Evolutionary conservation across 1,140 invertebrate species (phyloP).

Genomic region (Pissodes strobi): DNA sequence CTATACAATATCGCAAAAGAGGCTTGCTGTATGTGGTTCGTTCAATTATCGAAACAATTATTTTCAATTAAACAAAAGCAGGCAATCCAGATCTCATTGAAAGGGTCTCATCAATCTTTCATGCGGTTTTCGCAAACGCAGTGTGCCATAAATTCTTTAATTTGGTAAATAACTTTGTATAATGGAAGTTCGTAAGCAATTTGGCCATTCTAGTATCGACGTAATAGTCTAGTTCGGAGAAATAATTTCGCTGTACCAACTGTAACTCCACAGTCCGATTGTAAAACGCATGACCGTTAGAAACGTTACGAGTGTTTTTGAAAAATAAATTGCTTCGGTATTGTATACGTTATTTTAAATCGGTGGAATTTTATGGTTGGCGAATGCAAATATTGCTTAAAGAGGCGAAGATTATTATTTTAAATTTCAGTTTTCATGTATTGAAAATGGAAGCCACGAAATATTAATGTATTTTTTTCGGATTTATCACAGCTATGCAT

Average conservation of each 20-base stretch:
- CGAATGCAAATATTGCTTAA: no score
- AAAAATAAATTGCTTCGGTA: not conserved
- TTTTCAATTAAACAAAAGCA: slow-evolving; percentile 9
- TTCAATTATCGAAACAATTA: slow-evolving; percentile 15
- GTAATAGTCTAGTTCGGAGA: not conserved
- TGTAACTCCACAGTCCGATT: not conserved
- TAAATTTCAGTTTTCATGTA: no score
- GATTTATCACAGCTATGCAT: no score
- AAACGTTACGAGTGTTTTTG: not conserved
- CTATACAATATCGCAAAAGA: no score
- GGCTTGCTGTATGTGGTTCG: not conserved
- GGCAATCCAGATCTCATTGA: not conserved
- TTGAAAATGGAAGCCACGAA: no score
- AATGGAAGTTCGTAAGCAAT: slow-evolving; percentile 6
- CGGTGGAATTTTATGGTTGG: no score
- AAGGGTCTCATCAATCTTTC: slow-evolving; percentile 11
- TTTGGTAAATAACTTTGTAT: slow-evolving; percentile 12
- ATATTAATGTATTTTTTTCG: no score
- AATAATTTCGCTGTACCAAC: slow-evolving; percentile 1
- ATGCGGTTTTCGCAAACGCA: slow-evolving; percentile 4
- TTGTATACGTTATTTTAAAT: not conserved
- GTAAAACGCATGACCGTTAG: not conserved
- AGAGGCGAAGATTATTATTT: no score
- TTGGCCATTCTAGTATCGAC: slow-evolving; percentile 3
- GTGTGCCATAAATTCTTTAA: not conserved